These are phyloP conservation scores for Schrankia costaestrigalis DNA, from an alignment of 2,888 invertebrate species.

Conservation along the genomic window DNA sequence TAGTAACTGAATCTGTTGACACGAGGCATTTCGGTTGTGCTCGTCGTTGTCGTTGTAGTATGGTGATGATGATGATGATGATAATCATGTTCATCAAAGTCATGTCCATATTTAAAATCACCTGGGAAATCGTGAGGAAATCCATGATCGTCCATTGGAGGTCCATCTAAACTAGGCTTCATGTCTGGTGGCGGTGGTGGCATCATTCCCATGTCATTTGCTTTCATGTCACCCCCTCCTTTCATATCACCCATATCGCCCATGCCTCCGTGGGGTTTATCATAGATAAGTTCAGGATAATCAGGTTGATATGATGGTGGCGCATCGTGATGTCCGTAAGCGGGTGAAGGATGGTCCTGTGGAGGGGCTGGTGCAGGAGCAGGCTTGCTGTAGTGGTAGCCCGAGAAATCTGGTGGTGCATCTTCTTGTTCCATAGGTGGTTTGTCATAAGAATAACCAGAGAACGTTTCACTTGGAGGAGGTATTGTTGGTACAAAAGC, in stretches of 20 bases:
- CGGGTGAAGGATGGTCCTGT: slow-evolving; percentile 10
- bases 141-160: slow-evolving; percentile 51
- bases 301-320: slow-evolving; percentile 43
- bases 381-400: neutral
- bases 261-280: slow-evolving; percentile 48
- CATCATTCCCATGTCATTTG: slow-evolving; percentile 58
- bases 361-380: neutral
- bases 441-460: slow-evolving; percentile 62
- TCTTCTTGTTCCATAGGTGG: slow-evolving; percentile 49
- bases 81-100: slow-evolving; percentile 65
- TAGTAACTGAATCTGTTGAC: slow-evolving; percentile 86
- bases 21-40: slow-evolving; percentile 78
- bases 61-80: slow-evolving; percentile 55
- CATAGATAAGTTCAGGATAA: slow-evolving; percentile 59
- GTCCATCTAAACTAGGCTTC: slow-evolving; percentile 37
- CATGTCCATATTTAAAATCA: slow-evolving; percentile 63
- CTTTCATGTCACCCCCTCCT: slow-evolving; percentile 42
- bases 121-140: slow-evolving; percentile 72
- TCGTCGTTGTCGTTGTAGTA: slow-evolving; percentile 53
- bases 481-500: slow-evolving; percentile 32
- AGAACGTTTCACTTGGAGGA: slow-evolving; percentile 52
- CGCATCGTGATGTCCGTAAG: slow-evolving; percentile 48
- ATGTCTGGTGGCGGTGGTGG: slow-evolving; percentile 53
- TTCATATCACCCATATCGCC: slow-evolving; percentile 37
- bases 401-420: slow-evolving; percentile 27